Evolutionary conservation across 2,113 vertebrate species (phyloP).

Genomic region (Heterochromis multidens): DNA sequence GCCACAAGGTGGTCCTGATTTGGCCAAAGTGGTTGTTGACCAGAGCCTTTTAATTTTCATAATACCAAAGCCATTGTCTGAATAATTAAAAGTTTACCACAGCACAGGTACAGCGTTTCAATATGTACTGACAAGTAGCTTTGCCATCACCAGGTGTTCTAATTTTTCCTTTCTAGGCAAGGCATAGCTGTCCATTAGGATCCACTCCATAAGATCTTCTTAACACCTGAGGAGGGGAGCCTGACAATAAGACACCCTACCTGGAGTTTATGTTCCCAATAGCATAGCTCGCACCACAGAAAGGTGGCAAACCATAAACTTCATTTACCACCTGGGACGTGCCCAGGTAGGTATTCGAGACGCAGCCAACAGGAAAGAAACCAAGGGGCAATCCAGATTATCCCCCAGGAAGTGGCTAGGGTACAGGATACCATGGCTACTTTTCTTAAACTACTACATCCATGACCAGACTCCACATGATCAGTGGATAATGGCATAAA

Average conservation of each 20-base stretch:
- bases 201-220: too few relatives aligned
- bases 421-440: too few relatives aligned
- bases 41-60: neutral
- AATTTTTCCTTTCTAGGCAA: neutral
- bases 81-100: neutral
- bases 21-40: neutral
- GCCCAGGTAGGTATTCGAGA: too few relatives aligned
- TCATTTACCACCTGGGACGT: too few relatives aligned
- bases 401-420: too few relatives aligned
- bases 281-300: neutral
- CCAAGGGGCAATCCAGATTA: too few relatives aligned
- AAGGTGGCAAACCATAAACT: neutral
- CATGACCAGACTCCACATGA: neutral
- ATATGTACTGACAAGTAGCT: neutral
- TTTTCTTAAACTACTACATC: neutral
- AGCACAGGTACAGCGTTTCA: neutral
- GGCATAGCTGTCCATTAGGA: too few relatives aligned
- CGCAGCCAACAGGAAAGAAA: too few relatives aligned
- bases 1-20: neutral
- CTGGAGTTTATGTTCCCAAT: neutral
- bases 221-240: neutral
- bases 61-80: neutral
- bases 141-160: too few relatives aligned
- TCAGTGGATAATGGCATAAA: neutral
- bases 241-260: neutral